Conservation (phyloP, 2,888 invertebrate species). For the Stegophylla sp. region DNA sequence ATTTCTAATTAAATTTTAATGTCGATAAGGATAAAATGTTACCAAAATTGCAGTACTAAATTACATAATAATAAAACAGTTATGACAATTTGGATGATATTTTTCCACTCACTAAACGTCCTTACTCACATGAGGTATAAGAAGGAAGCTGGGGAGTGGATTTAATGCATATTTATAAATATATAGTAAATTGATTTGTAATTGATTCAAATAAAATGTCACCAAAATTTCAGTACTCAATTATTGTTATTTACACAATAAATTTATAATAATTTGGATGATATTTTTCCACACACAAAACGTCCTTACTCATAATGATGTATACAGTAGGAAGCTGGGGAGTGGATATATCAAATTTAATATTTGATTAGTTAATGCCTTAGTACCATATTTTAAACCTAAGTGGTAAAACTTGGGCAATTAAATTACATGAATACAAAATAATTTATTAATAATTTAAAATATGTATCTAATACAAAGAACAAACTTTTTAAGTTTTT, state of each 20-base stretch:
- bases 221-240: conserved; percentile 1
- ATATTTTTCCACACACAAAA: conserved; percentile 2
- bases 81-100: conserved; percentile 6
- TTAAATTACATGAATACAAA: too few relatives aligned
- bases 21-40: not conserved
- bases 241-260: too few relatives aligned
- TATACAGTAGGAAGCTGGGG: conserved; percentile 31
- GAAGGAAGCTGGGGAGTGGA: conserved; percentile 34
- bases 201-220: not conserved
- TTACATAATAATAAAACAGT: not conserved
- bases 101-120: conserved; percentile 11
- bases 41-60: conserved; percentile 2
- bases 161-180: too few relatives aligned
- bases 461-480: not conserved
- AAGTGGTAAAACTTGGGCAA: not conserved
- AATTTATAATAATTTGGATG: not conserved
- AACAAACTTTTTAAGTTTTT: conserved; percentile 1
- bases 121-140: not conserved
- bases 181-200: too few relatives aligned
- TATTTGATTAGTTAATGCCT: too few relatives aligned
- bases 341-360: not conserved
- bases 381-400: too few relatives aligned
- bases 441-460: too few relatives aligned
- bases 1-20: too few relatives aligned
- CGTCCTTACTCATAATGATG: not conserved